Evolutionary conservation across 2,113 vertebrate genomes (phyloP), one percentile per base, ranked within the genome.

Genomic region (Hippocampus comes): DNA sequence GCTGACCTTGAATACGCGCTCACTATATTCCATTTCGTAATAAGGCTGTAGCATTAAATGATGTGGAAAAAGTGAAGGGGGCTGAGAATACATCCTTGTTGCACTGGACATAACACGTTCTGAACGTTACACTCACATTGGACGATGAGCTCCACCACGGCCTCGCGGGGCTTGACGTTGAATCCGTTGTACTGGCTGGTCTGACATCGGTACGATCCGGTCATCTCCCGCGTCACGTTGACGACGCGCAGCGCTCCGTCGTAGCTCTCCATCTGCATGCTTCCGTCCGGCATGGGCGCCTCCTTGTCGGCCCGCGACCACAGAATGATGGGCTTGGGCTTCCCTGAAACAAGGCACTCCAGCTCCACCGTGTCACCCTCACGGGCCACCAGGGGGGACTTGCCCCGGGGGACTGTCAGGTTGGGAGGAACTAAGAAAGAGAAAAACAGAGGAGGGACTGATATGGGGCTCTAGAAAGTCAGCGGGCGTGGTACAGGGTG

Each of bases 161-260:
- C 96, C 86, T 99, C 97, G 27, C 97, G 80, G 15, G 97, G 95
- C 41, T 98, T 99, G 68, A 99, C 97, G 0, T 99, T 99, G 64
- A 99, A 99, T 1, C 97, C 97, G 0, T 99, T 99, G 86, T 95
- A 99, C 15, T 99, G 96, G 90, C 97, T 98, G 82, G 97, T 99
- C 92, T 99, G 97, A 88, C 97, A 99, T 68, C 93, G 85, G 91
- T 98, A 99, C 42, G 94, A 96, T 11, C 97, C 97, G 0, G 92
- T 96, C 97, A 99, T 99, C 67, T 99, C 97, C 71, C 96, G 87
- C 42, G 97, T 95, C 1, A 99, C 96, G 20, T 99, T 99, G 70
- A 95, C 93, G 41, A 99, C 94, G 69, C 97, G 90, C 80, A 99
- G 93, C 70, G 94, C 95, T 0, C 97, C 97, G 0, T 99, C 97